Evolutionary conservation across 1,140 invertebrate genomes (phyloP), one percentile per base, ranked within the genome.

Genomic region (Trichonephila inaurata): DNA sequence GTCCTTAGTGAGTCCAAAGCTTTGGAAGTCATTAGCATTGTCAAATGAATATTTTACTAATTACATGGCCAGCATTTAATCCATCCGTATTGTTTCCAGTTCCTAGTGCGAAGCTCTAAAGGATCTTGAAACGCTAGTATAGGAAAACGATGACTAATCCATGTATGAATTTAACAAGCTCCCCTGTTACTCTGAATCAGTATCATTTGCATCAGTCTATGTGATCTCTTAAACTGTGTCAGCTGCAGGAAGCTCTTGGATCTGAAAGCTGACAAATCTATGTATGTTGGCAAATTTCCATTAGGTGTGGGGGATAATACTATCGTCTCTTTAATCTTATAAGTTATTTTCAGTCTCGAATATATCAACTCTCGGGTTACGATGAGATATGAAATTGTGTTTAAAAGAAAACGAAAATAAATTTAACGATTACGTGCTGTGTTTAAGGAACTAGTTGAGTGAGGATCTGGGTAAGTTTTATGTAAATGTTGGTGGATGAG

Each of bases 271-370:
- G 62, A 64, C 62, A 19, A 21, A 64, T 64, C 62, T 64, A 19
- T 64, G 62, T 64, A 21, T 19, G 21, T 64, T 64, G 62, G 62
- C 62, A 64, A 19, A 21, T 64, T 6, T 64, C 62, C 62, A 64
- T 64, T 21, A 19, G 62, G 21, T 19, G 62, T 19, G 62, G 62
- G 21, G 62, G 62, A 64, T 64, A 64, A 19, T 21, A 19, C 62
- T 64, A 64, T 64, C 62, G 62, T 64, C 62, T 64, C 62, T 64
- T 64, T 64, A 64, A 64, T 64, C 62, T 18, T 64, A 64, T 64
- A 21, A 64, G 21, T 21, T 64, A 64, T 64, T 64, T 64, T 64
- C 16, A 64, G 62, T 19, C 21, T 21, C 21, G 21, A 64, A 64
- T 64, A 64, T 64, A 21, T 19, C 51, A 51, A 51, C 51, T 7